Conservation (phyloP, 2,113 vertebrate species). For the Cryptoleucopteryx plumbea region DNA sequence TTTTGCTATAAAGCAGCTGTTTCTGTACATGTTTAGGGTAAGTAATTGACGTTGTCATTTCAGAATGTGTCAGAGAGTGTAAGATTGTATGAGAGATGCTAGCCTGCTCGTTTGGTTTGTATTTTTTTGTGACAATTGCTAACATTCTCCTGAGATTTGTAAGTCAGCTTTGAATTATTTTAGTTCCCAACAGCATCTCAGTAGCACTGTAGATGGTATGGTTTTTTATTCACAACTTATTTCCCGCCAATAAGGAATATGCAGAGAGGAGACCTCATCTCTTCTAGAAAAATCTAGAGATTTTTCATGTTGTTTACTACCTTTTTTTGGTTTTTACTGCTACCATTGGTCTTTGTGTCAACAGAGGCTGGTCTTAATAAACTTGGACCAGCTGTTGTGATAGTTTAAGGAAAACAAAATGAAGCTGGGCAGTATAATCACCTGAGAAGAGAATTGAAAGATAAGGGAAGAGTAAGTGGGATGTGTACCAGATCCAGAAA, state of each 20-base stretch:
- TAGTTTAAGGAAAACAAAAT: not conserved
- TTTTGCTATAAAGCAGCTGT: not conserved
- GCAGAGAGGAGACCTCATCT: not conserved
- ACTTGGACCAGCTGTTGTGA: not conserved
- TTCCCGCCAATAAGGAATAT: not conserved
- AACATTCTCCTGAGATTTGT: not conserved
- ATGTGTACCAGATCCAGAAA: not conserved
- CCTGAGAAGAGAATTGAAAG: not conserved
- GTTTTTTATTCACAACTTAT: not conserved
- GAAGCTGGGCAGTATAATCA: not conserved
- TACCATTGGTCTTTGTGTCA: not conserved
- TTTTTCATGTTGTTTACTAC: not conserved
- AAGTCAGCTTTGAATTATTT: not conserved
- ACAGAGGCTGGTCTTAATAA: not conserved
- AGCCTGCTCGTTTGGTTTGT: not conserved
- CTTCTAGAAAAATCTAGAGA: not conserved
- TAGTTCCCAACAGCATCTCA: not conserved
- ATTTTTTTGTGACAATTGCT: not conserved
- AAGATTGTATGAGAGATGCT: not conserved
- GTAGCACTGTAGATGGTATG: not conserved
- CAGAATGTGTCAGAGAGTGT: not conserved
- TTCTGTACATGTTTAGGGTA: not conserved
- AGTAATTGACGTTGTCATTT: not conserved
- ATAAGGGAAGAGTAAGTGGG: not conserved
- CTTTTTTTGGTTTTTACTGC: not conserved